Conservation (phyloP, 1,140 invertebrate species). For the Phthorimaea operculella region DNA sequence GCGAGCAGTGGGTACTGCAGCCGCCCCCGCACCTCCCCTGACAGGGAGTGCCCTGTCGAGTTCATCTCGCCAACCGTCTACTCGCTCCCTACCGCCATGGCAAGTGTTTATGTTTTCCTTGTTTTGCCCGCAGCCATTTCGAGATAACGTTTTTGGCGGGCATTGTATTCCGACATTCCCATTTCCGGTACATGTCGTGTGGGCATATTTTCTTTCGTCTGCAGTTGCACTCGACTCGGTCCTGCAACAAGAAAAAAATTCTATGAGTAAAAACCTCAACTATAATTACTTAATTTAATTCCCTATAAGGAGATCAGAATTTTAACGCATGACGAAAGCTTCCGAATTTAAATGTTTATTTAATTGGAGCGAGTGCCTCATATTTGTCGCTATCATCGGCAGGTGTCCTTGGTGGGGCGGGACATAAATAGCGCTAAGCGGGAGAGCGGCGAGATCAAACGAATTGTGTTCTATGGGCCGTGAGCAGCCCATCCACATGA, state of each 20-base stretch:
- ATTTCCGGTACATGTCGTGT: conserved; percentile 45
- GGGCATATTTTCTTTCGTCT: conserved; percentile 35
- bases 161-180: conserved; percentile 46
- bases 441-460: conserved; percentile 56
- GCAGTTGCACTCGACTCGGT: conserved; percentile 14
- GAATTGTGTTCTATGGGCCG: conserved; percentile 55
- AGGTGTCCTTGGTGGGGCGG: conserved; percentile 28
- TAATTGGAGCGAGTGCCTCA: background rate
- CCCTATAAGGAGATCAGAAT: no score
- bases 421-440: conserved; percentile 52
- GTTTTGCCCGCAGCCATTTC: conserved; percentile 59
- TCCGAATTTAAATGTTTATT: background rate
- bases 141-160: conserved; percentile 58
- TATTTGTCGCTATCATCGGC: conserved; percentile 11
- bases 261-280: background rate
- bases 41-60: conserved; percentile 47
- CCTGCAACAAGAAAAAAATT: conserved; percentile 39
- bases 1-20: conserved; percentile 14
- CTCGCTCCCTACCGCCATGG: conserved; percentile 52
- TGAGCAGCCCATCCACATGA: conserved; percentile 51
- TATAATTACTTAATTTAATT: no score
- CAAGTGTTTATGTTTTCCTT: conserved; percentile 59
- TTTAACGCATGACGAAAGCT: background rate
- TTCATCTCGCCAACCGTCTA: conserved; percentile 51
- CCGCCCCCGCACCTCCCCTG: conserved; percentile 35